phyloP scores from a whole-genome alignment of 2,888 invertebrate genomes.

The Metacarcinus magister region DNA sequence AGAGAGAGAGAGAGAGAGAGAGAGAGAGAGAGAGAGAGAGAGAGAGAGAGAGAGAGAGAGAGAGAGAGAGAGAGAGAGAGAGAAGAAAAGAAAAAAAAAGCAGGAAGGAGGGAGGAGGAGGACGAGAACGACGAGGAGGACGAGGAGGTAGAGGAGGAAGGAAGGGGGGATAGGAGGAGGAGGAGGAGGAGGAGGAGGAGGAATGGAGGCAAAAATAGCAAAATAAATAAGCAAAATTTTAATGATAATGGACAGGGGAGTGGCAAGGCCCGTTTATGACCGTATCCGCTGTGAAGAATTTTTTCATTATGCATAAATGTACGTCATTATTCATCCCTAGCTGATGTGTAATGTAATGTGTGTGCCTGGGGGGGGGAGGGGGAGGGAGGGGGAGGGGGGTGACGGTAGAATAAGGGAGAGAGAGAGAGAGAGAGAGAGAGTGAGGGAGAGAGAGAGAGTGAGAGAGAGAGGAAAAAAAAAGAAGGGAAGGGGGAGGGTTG shows the following conservation, averaged over 20 bases:
- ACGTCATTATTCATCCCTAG: slow-evolving; percentile 80
- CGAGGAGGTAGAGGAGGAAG: no score
- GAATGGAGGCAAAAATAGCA: slow-evolving; percentile 60
- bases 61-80: not conserved
- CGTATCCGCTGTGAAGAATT: slow-evolving; percentile 81
- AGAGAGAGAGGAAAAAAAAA: not conserved
- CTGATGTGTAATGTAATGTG: slow-evolving; percentile 81
- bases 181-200: not conserved
- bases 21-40: not conserved
- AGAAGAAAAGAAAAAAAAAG: not conserved
- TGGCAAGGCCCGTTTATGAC: slow-evolving; percentile 79
- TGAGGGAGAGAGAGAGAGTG: not conserved
- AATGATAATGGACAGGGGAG: slow-evolving; percentile 75
- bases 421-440: not conserved
- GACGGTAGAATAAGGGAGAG: no score
- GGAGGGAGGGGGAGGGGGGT: not conserved
- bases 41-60: slow-evolving; percentile 39
- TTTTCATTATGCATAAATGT: slow-evolving; percentile 82
- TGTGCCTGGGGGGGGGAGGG: slow-evolving; percentile 46
- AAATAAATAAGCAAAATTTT: slow-evolving; percentile 77
- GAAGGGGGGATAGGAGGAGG: no score
- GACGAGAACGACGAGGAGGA: no score
- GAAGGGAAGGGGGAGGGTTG: not conserved
- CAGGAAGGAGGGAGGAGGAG: no score
- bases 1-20: not conserved